Base-by-base conservation (phyloP, 2,797 vertebrate genomes). In the Coendou prehensilis region DNA sequence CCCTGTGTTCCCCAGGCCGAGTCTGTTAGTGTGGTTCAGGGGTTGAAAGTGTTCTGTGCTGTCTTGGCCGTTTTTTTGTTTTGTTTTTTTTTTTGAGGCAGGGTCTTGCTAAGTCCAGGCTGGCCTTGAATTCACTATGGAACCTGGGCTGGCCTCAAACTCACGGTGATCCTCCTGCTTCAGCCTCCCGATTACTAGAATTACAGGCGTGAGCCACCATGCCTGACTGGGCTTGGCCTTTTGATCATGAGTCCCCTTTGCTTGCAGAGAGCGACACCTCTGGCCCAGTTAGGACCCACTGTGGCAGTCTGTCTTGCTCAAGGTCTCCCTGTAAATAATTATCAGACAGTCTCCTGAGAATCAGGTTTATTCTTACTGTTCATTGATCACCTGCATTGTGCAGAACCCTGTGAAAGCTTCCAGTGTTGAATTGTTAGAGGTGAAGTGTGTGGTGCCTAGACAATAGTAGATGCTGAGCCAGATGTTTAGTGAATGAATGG, bases 21-120 rank as follows among this genome's bases (percentile, higher is more conserved):
- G 64, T 75, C 23, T 64, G 0, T 57, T 69, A 28, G 3, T 4
- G 2, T 84, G 54, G 33, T 57, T 54, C 45, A 0, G 14, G 22
- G 6, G 3, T 14, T 52, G 85, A 63, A 22, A 4, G n/a, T 37
- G 23, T 22, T 23, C 5, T 71, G 28, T 1, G 1, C 0, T 5
- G 4, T n/a, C 80, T 89, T 20, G 5, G 63, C 50, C 33, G 2
- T 63, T 59, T 87, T 13, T 83, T 30, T 64, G 8, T 28, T 13
- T 63, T 9, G 9, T 63, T 64, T 10, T 30, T 63, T 63, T 64
- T 63, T 33, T 33, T 67, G 5, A 33, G 41, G 47, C 23, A 9
- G 41, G n/a, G 37, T 26, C 28, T 75, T 47, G 23, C 41, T 28
- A 75, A 47, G 45, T 75, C 41, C 71, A 73, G 41, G 71, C 41